phyloP scores from a whole-genome alignment of 2,888 invertebrate genomes.

The Flabesymbios commensalis region DNA sequence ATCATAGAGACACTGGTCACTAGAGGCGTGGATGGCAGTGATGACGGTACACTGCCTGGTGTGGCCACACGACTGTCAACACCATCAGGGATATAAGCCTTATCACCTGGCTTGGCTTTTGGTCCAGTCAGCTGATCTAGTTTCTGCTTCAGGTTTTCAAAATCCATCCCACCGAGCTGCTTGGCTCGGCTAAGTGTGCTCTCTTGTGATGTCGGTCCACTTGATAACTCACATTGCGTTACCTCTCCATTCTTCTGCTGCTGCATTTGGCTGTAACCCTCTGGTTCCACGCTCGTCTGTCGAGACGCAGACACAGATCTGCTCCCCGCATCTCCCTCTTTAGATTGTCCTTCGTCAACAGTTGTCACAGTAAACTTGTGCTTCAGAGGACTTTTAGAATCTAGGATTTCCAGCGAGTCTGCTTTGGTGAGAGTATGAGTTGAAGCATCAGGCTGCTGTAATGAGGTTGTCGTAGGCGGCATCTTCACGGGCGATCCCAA shows the following conservation, averaged over 20 bases:
- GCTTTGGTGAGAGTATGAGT: too few relatives aligned
- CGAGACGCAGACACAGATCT: constrained; percentile 18
- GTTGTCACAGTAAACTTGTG: constrained; percentile 8
- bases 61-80: not conserved
- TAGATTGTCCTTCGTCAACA: constrained; percentile 3
- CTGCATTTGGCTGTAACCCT: constrained; percentile 25
- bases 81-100: not conserved
- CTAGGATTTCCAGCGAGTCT: too few relatives aligned
- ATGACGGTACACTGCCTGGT: not conserved
- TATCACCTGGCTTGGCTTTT: not conserved
- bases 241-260: constrained; percentile 16
- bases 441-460: too few relatives aligned
- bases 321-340: not conserved
- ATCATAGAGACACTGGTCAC: too few relatives aligned
- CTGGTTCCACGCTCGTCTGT: constrained; percentile 27
- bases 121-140: not conserved
- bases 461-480: too few relatives aligned
- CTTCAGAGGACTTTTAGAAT: too few relatives aligned
- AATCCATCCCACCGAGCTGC: not conserved
- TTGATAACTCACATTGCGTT: not conserved
- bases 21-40: not conserved
- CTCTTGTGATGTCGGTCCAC: not conserved
- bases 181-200: not conserved
- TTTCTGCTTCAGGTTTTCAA: not conserved
- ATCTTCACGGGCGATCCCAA: too few relatives aligned